phyloP scores from a whole-genome alignment of 2,888 invertebrate genomes.

The Choristoneura rosaceana region DNA sequence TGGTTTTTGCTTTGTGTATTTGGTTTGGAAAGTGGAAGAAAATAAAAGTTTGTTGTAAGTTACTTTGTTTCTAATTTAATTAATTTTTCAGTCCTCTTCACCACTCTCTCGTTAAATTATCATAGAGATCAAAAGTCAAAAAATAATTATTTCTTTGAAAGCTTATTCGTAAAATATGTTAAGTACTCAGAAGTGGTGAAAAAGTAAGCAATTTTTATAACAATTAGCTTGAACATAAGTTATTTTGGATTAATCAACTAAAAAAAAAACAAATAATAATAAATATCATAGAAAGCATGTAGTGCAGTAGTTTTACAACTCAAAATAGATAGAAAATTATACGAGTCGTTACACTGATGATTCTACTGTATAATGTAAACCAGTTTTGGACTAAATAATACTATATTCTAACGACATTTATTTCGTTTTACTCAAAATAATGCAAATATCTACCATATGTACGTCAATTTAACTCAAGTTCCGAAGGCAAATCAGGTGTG shows the following conservation, averaged over 20 bases:
- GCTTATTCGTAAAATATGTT: neutral
- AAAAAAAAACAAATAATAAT: slow-evolving; percentile 9
- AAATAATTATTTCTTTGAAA: slow-evolving; percentile 2
- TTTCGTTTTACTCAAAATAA: neutral
- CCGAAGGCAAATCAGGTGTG: too few species aligned
- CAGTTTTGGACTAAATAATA: neutral
- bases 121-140: neutral
- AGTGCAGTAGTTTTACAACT: neutral
- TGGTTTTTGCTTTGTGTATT: neutral
- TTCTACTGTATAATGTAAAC: neutral
- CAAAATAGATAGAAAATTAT: neutral
- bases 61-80: slow-evolving; percentile 14
- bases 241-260: slow-evolving; percentile 7
- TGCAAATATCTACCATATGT: neutral
- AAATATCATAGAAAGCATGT: slow-evolving; percentile 3
- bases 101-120: neutral
- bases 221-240: neutral
- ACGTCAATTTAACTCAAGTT: too few species aligned
- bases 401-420: neutral
- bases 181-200: neutral
- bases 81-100: neutral
- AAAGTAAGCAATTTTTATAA: neutral
- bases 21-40: neutral
- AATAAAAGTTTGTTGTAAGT: slow-evolving; percentile 4
- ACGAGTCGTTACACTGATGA: neutral